These are phyloP conservation scores for Netta rufina DNA, from an alignment of 2,797 vertebrate genomes.

Conservation along the genomic window DNA sequence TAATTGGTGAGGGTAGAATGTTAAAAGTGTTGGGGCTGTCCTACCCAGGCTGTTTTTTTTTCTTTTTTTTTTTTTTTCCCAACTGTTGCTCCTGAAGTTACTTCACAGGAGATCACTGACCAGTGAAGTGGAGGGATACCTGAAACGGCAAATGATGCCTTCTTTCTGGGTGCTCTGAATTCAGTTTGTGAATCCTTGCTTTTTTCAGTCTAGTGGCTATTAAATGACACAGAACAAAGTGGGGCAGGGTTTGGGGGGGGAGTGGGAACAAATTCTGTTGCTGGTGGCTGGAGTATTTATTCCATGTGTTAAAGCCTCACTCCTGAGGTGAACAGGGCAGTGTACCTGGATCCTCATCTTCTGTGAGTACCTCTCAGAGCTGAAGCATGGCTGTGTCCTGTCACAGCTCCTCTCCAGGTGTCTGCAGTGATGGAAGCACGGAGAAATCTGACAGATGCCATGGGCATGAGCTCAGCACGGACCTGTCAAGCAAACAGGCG, in stretches of 20 bases:
- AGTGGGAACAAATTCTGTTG: not conserved
- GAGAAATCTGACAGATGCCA: fast-evolving
- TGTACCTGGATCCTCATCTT: fast-evolving
- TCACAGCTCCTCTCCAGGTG: too few relatives aligned
- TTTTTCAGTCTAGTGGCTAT: fast-evolving
- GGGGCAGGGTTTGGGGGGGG: too few relatives aligned
- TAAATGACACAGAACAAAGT: fast-evolving
- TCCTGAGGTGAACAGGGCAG: too few relatives aligned
- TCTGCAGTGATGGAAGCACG: fast-evolving
- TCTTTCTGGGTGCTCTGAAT: not conserved
- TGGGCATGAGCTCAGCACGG: fast-evolving
- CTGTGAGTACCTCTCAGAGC: fast-evolving
- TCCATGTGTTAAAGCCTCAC: too few relatives aligned
- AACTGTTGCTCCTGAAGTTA: not conserved
- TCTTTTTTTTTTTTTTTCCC: too few relatives aligned
- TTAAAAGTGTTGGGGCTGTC: fast-evolving
- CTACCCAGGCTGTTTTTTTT: fast-evolving
- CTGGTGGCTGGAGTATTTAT: not conserved
- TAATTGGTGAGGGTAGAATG: not conserved
- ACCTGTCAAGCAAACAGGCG: too few relatives aligned
- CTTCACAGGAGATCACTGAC: fast-evolving
- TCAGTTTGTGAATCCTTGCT: not conserved
- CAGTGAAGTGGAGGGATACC: fast-evolving
- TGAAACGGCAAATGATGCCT: fast-evolving
- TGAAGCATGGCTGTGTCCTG: fast-evolving